A percentile compares a stretch with the other conserved stretches of the same genome.
Conservation (phyloP, 2,888 invertebrate genomes). For the Mimachlamys varia region DNA sequence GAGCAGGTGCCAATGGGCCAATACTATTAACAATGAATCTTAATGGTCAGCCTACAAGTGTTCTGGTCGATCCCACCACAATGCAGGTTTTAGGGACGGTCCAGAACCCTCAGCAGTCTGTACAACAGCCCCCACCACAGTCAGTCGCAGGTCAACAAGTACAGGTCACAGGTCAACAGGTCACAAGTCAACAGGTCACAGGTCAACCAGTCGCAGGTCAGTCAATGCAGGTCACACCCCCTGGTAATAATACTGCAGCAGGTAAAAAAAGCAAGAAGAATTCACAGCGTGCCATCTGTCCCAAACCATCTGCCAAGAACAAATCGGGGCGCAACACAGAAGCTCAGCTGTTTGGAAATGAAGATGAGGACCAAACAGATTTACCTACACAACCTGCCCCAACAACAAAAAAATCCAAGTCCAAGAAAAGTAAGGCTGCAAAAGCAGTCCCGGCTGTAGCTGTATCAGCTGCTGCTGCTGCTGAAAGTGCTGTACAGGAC, state of each 20-base stretch:
- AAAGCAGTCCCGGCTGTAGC: conserved; percentile 12
- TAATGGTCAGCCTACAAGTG: conserved; percentile 70
- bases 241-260: conserved; percentile 46
- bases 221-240: conserved; percentile 34
- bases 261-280: conserved; percentile 63
- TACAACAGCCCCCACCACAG: conserved; percentile 37
- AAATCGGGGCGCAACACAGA: conserved; percentile 29
- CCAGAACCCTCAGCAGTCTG: conserved; percentile 55
- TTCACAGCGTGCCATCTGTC: conserved; percentile 65
- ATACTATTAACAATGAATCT: conserved; percentile 75
- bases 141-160: neutral
- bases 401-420: conserved; percentile 24
- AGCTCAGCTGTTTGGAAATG: conserved; percentile 39
- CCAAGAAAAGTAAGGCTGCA: neutral
- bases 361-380: conserved; percentile 44
- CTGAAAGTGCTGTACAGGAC: neutral
- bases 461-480: conserved; percentile 14
- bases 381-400: conserved; percentile 37
- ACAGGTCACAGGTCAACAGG: conserved; percentile 40
- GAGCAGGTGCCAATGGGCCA: conserved; percentile 62
- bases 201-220: neutral
- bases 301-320: conserved; percentile 61
- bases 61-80: conserved; percentile 72
- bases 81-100: conserved; percentile 67
- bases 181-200: conserved; percentile 39